These are phyloP conservation scores for Dreissena rostriformis DNA, from an alignment of 1,140 invertebrate genomes.

Conservation along the genomic window DNA sequence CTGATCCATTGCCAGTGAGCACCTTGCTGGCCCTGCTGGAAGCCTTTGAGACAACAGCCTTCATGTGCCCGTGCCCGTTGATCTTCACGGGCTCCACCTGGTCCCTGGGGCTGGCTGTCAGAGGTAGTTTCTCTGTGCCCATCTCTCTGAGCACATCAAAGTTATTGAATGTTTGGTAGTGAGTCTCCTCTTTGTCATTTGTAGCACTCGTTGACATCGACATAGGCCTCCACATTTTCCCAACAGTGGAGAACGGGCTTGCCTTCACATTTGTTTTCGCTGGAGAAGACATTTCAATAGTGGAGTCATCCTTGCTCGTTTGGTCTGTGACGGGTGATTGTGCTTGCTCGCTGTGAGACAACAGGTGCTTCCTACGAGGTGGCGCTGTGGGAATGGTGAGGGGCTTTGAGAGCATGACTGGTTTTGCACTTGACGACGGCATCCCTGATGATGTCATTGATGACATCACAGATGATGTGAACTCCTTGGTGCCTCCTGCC, in stretches of 20 bases:
- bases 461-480: slow-evolving; percentile 6
- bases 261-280: slow-evolving; percentile 41
- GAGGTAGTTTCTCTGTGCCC: slow-evolving; percentile 37
- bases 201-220: slow-evolving; percentile 60
- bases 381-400: slow-evolving; percentile 38
- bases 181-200: slow-evolving; percentile 40
- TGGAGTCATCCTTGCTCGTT: slow-evolving; percentile 50
- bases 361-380: slow-evolving; percentile 29
- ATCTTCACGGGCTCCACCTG: background rate
- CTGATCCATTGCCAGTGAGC: slow-evolving; percentile 28
- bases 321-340: slow-evolving; percentile 13
- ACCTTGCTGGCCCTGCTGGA: slow-evolving; percentile 35
- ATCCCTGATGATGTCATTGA: slow-evolving; percentile 16
- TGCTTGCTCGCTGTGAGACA: background rate
- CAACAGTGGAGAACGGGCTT: slow-evolving; percentile 62
- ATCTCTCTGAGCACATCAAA: slow-evolving; percentile 64
- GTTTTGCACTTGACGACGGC: slow-evolving; percentile 21
- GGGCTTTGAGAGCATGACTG: slow-evolving; percentile 39
- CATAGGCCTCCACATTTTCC: slow-evolving; percentile 67
- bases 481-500: background rate
- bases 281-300: slow-evolving; percentile 15
- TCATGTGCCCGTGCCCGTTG: slow-evolving; percentile 25
- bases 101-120: background rate
- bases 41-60: background rate
- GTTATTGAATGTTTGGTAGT: slow-evolving; percentile 59